These are phyloP conservation scores for Drosophila trichaetosa DNA, from an alignment of 2,888 invertebrate genomes.

Conservation along the genomic window DNA sequence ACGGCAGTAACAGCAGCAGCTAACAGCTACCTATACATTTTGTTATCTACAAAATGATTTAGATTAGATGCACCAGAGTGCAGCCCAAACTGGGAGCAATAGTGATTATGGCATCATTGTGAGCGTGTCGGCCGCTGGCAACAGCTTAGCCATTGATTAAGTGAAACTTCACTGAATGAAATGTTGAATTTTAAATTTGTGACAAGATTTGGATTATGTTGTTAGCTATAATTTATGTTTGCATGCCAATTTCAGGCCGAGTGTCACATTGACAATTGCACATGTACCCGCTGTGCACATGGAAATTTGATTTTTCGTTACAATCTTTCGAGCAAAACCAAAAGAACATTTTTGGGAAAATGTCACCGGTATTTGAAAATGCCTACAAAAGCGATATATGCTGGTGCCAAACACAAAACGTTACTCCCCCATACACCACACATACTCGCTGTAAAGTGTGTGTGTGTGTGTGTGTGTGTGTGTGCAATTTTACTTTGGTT, in stretches of 20 bases:
- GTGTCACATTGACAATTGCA: conserved; percentile 15
- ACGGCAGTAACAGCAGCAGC: neutral
- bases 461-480: conserved; percentile 3
- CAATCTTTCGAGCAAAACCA: neutral
- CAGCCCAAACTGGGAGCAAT: neutral
- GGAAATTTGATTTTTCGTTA: conserved; percentile 66
- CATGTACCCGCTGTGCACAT: conserved; percentile 26
- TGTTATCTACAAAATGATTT: conserved; percentile 32
- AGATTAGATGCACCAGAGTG: conserved; percentile 16
- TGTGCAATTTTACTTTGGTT: conserved; percentile 57
- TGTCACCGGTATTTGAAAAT: conserved; percentile 54
- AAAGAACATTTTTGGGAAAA: conserved; percentile 36
- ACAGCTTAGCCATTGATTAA: conserved; percentile 30
- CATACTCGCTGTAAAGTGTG: neutral
- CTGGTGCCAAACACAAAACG: conserved; percentile 24
- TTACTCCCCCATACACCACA: neutral
- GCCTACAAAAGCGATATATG: conserved; percentile 54
- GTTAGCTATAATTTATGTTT: conserved; percentile 21
- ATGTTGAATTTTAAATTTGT: conserved; percentile 6
- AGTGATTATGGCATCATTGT: conserved; percentile 21
- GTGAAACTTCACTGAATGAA: conserved; percentile 19
- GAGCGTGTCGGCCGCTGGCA: neutral
- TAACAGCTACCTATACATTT: conserved; percentile 23
- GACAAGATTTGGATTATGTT: neutral
- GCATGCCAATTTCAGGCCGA: conserved; percentile 26